These are phyloP conservation scores for Pterocles burchelli DNA, from an alignment of 2,113 vertebrate species.

Conservation along the genomic window DNA sequence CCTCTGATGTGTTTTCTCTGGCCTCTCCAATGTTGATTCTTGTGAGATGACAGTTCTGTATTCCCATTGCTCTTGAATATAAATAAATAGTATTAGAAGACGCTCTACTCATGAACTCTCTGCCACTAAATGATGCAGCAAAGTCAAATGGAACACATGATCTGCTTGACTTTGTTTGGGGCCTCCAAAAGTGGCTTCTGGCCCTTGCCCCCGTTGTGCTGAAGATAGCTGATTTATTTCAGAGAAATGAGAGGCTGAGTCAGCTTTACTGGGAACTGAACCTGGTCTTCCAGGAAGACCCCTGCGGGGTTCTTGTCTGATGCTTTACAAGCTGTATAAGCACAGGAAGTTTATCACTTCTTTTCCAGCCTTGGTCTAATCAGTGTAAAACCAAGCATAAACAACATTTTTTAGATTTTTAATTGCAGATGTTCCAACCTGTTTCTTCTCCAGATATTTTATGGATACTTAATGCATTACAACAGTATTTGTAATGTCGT, in stretches of 20 bases:
- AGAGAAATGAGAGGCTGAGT: neutral
- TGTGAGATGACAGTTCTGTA: neutral
- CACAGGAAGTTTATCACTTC: neutral
- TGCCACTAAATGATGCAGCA: neutral
- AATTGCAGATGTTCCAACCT: neutral
- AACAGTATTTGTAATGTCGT: neutral
- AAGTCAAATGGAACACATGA: neutral
- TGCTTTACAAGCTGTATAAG: neutral
- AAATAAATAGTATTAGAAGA: neutral
- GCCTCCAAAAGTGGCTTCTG: neutral
- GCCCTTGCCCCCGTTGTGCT: neutral
- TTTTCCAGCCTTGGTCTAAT: neutral
- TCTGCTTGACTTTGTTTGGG: neutral
- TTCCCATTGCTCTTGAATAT: neutral
- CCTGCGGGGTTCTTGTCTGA: neutral
- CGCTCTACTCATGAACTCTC: neutral
- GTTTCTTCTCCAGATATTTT: neutral
- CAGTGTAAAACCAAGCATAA: neutral
- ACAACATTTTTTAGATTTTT: fast-evolving
- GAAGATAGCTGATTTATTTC: neutral
- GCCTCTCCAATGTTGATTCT: neutral
- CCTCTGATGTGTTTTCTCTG: neutral
- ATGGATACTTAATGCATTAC: neutral
- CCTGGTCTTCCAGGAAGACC: neutral
- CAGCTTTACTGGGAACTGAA: neutral